These are phyloP conservation scores for Sebastolobus altivelis DNA, from an alignment of 2,797 vertebrate genomes.

Conservation along the genomic window DNA sequence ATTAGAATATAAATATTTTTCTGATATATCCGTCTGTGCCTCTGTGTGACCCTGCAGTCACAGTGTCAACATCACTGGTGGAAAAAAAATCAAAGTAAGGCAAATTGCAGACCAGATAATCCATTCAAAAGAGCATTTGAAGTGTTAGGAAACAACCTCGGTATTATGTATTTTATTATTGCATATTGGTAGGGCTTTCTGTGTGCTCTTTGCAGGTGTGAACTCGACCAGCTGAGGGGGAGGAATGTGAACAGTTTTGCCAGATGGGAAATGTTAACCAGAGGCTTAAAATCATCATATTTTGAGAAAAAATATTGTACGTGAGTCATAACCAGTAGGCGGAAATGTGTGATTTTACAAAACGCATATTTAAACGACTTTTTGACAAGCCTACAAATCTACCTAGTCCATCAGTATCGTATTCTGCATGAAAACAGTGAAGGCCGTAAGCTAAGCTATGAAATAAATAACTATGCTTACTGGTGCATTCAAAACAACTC, in stretches of 20 bases:
- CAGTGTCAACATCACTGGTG: background rate
- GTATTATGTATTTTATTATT: background rate
- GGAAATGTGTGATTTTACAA: too few species aligned
- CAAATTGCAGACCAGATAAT: background rate
- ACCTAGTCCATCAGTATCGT: too few species aligned
- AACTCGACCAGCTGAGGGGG: background rate
- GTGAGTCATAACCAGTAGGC: background rate
- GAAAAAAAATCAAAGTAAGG: background rate
- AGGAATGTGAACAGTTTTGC: background rate
- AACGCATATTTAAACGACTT: too few species aligned
- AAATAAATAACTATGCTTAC: too few species aligned
- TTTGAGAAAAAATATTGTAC: background rate
- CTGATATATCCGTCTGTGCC: background rate
- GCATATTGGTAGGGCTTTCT: background rate
- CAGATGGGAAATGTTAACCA: background rate
- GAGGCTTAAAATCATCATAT: background rate
- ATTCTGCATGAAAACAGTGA: too few species aligned
- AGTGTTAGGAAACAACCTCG: background rate
- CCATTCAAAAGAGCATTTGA: background rate
- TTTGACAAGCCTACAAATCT: too few species aligned
- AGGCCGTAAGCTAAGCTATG: too few species aligned
- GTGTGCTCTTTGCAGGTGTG: background rate
- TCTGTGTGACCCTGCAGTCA: background rate
- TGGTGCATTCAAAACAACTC: too few species aligned
- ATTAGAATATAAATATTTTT: slow-evolving; percentile 6